These are phyloP conservation scores for Tachypleus tridentatus DNA, from an alignment of 1,140 invertebrate species.

Conservation along the genomic window DNA sequence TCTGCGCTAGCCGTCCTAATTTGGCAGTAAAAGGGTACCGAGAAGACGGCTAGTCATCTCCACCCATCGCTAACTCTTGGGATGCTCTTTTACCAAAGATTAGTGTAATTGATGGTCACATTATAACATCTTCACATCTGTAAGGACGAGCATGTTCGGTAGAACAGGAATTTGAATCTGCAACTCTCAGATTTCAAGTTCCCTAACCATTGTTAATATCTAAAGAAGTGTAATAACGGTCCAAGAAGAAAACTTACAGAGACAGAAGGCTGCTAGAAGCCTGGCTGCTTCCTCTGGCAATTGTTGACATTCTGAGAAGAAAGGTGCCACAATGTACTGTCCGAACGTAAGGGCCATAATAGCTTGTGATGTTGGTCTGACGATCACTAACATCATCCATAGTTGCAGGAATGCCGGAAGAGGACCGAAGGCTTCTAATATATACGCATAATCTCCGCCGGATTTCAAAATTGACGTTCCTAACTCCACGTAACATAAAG, in stretches of 20 bases:
- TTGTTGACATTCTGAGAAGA: slow-evolving; percentile 49
- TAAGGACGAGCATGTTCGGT: too few relatives aligned
- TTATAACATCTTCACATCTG: too few relatives aligned
- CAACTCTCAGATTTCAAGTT: too few relatives aligned
- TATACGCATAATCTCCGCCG: slow-evolving; percentile 96
- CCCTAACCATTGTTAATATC: too few relatives aligned
- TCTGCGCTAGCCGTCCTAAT: too few relatives aligned
- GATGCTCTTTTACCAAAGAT: too few relatives aligned
- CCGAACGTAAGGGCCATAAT: slow-evolving; percentile 93
- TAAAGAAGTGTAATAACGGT: too few relatives aligned
- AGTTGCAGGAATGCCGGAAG: slow-evolving; percentile 86
- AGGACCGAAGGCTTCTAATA: slow-evolving; percentile 76
- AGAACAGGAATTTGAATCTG: too few relatives aligned
- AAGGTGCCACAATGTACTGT: slow-evolving; percentile 83
- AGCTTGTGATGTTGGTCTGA: slow-evolving; percentile 89
- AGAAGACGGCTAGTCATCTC: too few relatives aligned
- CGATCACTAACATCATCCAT: slow-evolving; percentile 81
- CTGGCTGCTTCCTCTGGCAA: slow-evolving; percentile 24
- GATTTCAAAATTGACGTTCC: slow-evolving; percentile 71
- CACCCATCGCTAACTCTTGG: too few relatives aligned
- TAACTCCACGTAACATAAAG: slow-evolving; percentile 92
- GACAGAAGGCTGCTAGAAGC: slow-evolving; percentile 27
- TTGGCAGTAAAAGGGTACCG: too few relatives aligned
- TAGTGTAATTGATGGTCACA: too few relatives aligned
- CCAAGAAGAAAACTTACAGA: slow-evolving; percentile 23